Base-by-base conservation (phyloP, 2,888 invertebrate species). In the Alcis repandata region DNA sequence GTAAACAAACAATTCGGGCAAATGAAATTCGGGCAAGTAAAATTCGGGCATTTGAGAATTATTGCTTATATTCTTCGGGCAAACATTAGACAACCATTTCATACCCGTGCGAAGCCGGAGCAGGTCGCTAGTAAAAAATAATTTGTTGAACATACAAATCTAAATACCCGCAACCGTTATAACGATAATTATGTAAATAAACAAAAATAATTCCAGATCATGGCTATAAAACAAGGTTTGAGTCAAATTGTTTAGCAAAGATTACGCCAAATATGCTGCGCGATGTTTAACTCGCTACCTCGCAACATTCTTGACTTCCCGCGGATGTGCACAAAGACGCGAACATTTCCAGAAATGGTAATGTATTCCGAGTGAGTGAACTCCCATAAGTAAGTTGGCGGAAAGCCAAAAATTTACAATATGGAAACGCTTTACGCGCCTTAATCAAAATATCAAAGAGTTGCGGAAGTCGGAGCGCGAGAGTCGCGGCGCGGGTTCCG, bases 391-490 rank as follows among this genome's bases (percentile, higher is more conserved):
- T 36, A 57, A 57, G 57, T 57, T 48, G 57, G 57, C 36, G 57
- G 57, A 11, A 17, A 48, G 57, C 57, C 57, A 57, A 48, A 46
- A 33, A 22, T 57, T 57, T 38, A 48, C 46, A 57, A 57, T 57
- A 57, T 57, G 48, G 56, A 57, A 57, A 57, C 46, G 56, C 36
- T 57, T 48, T 27, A 57, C 48, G 57, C 57, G 38, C 15, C 57
- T 38, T 13, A 48, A 57, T 48, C 57, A 10, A 48, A 57, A 57
- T 38, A 57, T 57, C 57, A 57, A 57, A 57, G 46, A 57, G 57
- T 48, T 38, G 56, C 56, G 43, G 54, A 13, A 49, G 9, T 17
- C 17, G 17, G 9, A 17, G 17, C n/a, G 0, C 17, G 38, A 36
- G 38, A 19, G 11, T 4, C 8, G 40, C 40, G 17, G 40, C 2